A percentile compares a stretch with the other conserved stretches of the same genome.
Conservation (phyloP, 2,797 vertebrate species). For the Acanthiza pusilla region DNA sequence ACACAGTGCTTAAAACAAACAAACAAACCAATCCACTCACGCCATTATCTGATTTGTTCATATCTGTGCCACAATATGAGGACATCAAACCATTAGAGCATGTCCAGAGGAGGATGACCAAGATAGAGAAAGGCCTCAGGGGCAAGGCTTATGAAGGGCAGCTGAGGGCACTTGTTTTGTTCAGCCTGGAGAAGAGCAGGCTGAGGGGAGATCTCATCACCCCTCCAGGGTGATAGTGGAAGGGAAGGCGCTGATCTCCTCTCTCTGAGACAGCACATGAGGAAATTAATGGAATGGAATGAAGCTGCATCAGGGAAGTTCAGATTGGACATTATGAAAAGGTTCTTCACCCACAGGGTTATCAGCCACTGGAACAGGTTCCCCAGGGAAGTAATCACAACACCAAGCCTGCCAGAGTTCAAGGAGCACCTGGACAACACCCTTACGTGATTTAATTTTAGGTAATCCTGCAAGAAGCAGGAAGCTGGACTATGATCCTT, state of each 20-base stretch:
- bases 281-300: neutral
- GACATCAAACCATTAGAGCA: neutral
- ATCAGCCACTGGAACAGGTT: neutral
- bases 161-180: neutral
- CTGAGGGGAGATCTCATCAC: neutral
- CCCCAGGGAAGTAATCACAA: neutral
- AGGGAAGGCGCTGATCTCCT: neutral
- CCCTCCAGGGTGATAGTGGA: neutral
- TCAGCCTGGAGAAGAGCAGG: neutral
- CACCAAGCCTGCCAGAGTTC: neutral
- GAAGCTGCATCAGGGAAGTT: neutral
- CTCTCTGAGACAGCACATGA: neutral
- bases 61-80: neutral
- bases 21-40: fast-evolving
- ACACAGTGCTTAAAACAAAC: neutral
- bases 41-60: neutral
- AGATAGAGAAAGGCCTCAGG: neutral
- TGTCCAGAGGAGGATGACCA: neutral
- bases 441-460: neutral
- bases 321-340: neutral
- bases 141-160: neutral
- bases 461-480: neutral
- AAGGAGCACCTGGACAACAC: neutral
- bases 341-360: neutral
- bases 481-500: neutral